A percentile compares a stretch with the other conserved stretches of the same genome.
Conservation (phyloP, 2,888 invertebrate species). For the Lepidocyrtoides sp. region DNA sequence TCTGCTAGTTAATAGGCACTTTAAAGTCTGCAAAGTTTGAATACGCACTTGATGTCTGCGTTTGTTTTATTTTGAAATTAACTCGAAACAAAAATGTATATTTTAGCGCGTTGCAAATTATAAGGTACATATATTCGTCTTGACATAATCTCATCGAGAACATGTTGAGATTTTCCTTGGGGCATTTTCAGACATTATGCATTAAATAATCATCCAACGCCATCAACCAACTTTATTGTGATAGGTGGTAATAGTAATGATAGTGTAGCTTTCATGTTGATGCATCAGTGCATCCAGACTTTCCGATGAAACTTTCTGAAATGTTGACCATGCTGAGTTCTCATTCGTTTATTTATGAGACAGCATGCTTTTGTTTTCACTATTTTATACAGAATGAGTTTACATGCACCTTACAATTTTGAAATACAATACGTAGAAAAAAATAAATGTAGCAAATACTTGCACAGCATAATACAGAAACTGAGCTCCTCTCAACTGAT, state of each 20-base stretch:
- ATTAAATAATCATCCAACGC: slow-evolving; percentile 62
- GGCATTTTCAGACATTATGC: slow-evolving; percentile 26
- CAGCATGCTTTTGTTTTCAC: too few species aligned
- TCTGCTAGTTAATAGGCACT: background rate
- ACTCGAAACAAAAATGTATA: background rate
- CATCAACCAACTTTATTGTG: slow-evolving; percentile 73
- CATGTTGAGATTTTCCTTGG: slow-evolving; percentile 66
- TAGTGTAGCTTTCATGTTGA: slow-evolving; percentile 16
- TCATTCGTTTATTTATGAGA: too few species aligned
- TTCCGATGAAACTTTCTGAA: background rate
- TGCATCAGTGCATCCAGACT: background rate
- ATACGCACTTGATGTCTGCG: background rate
- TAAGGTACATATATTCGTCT: slow-evolving; percentile 59
- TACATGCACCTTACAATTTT: too few species aligned
- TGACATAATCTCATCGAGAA: slow-evolving; percentile 63
- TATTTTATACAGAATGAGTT: too few species aligned
- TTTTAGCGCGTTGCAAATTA: slow-evolving; percentile 20
- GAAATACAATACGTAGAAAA: too few species aligned
- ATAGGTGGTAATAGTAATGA: slow-evolving; percentile 25
- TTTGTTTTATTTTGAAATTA: background rate
- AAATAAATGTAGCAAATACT: too few species aligned
- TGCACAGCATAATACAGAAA: too few species aligned
- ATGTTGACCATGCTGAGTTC: background rate
- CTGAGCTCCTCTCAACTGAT: too few species aligned
- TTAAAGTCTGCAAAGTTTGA: background rate